Evolutionary conservation across 2,888 invertebrate genomes (phyloP), one percentile per base, ranked within the genome.

Genomic region (Drosophila ezoana): DNA sequence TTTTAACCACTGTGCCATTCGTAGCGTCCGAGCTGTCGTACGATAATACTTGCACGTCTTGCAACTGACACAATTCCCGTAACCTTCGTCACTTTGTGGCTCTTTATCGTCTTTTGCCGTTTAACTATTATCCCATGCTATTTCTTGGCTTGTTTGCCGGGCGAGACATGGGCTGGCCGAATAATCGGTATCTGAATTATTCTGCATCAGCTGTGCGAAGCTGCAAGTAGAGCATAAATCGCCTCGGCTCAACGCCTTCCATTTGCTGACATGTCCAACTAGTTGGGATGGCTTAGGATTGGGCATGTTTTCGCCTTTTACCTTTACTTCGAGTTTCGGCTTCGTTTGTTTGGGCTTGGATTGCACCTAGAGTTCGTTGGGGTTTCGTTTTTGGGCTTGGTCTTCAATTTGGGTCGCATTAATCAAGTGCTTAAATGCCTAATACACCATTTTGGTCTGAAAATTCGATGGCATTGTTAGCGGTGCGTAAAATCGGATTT

Each of bases 401-500:
- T 8, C 40, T 40, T 40, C 14, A 23, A 28, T n/a, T 18, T 18
- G 18, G 41, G 41, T 18, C 75, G 59, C 75, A 75, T 75, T 75
- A 70, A 75, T 75, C 75, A 74, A 74, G 65, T 65, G 61, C 69
- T 48, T 57, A 61, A 60, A 54, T 63, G 70, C 41, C 61, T 43
- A 47, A 45, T 28, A 54, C 57, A 58, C 18, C 66, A 40, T 57
- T 53, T 14, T 16, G 47, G 38, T 40, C 67, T 63, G 45, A 32
- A 68, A 62, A 66, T 51, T 72, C 61, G 43, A 43, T 49, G 57
- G 37, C 54, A 47, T 60, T 72, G 63, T 23, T 63, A 63, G 53
- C 68, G 68, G 32, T 49, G 73, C 73, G 60, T 64, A 48, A 74
- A 73, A 73, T 68, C 63, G 69, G 35, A 51, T 47, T 67, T 53